Base-by-base conservation (phyloP, 2,113 vertebrate genomes). In the Ornithorhynchus anatinus region DNA sequence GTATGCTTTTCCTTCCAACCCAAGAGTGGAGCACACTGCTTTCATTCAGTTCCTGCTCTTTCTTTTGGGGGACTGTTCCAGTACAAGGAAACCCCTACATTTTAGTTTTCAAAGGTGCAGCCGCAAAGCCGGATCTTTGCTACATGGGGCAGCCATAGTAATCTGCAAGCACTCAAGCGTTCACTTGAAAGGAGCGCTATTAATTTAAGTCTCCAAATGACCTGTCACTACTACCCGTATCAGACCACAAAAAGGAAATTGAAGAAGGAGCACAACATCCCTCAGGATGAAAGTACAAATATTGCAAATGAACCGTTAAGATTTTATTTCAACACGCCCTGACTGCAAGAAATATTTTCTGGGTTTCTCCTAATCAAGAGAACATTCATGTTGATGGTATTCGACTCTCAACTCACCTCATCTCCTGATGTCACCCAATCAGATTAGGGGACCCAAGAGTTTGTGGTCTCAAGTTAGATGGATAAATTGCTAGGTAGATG, bases 401-500 rank as follows among this genome's bases (percentile, higher is more conserved):
- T 60, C 59, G 65, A 66, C 29, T 75, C 73, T 50, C 66, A 48
- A 67, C 79, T 79, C 45, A 81, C 47, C 72, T 80, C 82, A 72
- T 77, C 13, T 29, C 75, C 82, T 65, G 61, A 79, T 80, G 72
- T 79, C 72, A 84, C 61, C 67, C 86, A 88, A 77, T 87, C 74
- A 81, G 75, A 84, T 76, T 66, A 87, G 39, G 61, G 38, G 53
- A 57, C 69, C 89, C 38, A 57, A 84, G 86, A 62, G 38, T 19
- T 69, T 89, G 82, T 77, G 86, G 88, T 85, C 76, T 83, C 79
- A 85, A 77, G 50, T 72, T 85, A 90, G 92, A 94, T 92, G 83
- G 90, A 86, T 68, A 64, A 76, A 75, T 85, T 92, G 81, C 89
- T 77, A 68, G 77, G 36, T 79, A 91, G 88, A 93, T 92, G 87